Conservation (phyloP, 2,888 invertebrate species). For the Uropetala carovei region DNA sequence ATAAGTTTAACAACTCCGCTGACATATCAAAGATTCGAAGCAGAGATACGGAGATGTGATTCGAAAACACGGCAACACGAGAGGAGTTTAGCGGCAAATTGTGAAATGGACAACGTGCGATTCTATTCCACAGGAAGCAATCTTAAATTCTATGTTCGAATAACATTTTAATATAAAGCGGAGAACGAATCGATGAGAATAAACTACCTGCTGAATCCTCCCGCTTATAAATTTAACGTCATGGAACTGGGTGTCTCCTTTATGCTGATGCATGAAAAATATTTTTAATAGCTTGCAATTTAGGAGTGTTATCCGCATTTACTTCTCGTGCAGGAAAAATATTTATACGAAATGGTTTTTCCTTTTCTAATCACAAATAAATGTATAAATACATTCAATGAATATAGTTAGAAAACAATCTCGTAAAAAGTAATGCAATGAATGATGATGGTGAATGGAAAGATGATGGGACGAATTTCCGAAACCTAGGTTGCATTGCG, state of each 20-base stretch:
- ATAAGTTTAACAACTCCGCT: slow-evolving; percentile 52
- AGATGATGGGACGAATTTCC: too few species aligned
- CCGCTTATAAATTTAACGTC: slow-evolving; percentile 2
- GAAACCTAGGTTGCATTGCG: too few species aligned
- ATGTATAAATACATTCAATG: too few species aligned
- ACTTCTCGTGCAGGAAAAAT: too few species aligned
- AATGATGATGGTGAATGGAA: too few species aligned
- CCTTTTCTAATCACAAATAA: too few species aligned
- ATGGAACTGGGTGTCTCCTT: not conserved
- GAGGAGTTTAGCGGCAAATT: not conserved
- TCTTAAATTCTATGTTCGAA: not conserved
- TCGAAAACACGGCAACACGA: not conserved
- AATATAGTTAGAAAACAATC: too few species aligned
- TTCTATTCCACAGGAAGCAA: not conserved
- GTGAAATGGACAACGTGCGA: not conserved
- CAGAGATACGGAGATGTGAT: not conserved
- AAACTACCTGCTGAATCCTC: not conserved
- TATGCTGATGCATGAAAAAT: not conserved
- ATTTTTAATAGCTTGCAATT: too few species aligned
- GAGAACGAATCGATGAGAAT: not conserved
- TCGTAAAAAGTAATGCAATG: too few species aligned
- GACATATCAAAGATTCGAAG: not conserved
- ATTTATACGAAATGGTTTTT: too few species aligned
- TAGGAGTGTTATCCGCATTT: too few species aligned
- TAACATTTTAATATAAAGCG: not conserved